These are phyloP conservation scores for Calameuta pallipes DNA, from an alignment of 2,888 invertebrate genomes.

Conservation along the genomic window DNA sequence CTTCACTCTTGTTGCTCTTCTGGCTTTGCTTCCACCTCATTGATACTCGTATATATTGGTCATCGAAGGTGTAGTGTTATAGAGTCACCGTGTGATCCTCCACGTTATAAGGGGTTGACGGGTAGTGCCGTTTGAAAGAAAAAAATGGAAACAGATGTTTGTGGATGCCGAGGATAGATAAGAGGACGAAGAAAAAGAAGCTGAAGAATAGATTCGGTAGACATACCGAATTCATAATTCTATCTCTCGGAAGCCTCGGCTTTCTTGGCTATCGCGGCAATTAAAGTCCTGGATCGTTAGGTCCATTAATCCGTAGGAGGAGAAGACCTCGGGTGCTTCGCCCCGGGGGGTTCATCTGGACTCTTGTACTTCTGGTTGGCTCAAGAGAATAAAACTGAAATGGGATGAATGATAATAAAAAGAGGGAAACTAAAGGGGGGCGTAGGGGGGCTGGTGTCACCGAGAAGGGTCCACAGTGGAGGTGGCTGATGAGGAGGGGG, in stretches of 20 bases:
- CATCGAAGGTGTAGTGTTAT: no score
- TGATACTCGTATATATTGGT: no score
- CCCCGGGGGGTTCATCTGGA: constrained; percentile 29
- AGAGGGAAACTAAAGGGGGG: constrained; percentile 25
- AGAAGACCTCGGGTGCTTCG: constrained; percentile 29
- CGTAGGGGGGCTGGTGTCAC: constrained; percentile 36
- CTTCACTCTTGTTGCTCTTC: no score
- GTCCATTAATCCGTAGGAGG: constrained; percentile 36
- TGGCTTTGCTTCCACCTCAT: no score
- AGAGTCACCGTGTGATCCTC: no score
- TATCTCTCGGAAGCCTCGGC: constrained; percentile 1
- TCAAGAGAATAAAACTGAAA: constrained; percentile 27
- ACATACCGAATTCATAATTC: constrained; percentile 25
- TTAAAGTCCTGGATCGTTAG: constrained; percentile 32
- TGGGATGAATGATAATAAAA: constrained; percentile 11
- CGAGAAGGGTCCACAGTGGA: constrained; percentile 43
- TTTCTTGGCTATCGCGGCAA: constrained; percentile 28
- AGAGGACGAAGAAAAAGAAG: background rate
- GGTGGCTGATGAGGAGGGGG: constrained; percentile 20
- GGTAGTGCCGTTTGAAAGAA: no score
- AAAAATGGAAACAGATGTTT: no score
- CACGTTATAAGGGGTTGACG: no score
- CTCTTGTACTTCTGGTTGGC: constrained; percentile 23
- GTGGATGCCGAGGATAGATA: constrained; percentile 7
- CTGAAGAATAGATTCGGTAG: no score